Conservation (phyloP, 2,888 invertebrate species). For the Volucella zonaria region DNA sequence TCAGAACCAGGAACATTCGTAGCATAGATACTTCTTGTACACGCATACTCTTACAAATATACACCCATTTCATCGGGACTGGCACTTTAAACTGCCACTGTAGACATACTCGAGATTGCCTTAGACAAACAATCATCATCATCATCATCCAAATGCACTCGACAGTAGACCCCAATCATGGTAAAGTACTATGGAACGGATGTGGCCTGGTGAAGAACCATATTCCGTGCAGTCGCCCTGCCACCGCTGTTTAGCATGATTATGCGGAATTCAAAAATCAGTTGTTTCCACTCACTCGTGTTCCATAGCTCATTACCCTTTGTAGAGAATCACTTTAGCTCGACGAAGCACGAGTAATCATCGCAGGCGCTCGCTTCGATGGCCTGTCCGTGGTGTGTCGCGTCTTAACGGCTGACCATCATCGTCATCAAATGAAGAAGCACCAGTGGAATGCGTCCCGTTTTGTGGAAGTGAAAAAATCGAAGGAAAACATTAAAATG, state of each 20-base stretch:
- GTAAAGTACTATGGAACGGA: not conserved
- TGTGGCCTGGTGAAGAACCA: slow-evolving; percentile 35
- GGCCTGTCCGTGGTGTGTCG: not conserved
- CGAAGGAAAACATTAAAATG: not conserved
- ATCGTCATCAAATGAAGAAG: slow-evolving; percentile 20
- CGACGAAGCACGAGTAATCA: slow-evolving; percentile 31
- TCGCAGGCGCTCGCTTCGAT: no score
- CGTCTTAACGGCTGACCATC: slow-evolving; percentile 48
- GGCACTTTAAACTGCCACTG: slow-evolving; percentile 41
- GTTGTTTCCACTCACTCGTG: slow-evolving; percentile 38
- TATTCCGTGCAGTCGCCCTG: slow-evolving; percentile 30
- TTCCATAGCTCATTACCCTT: slow-evolving; percentile 71
- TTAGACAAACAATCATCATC: slow-evolving; percentile 32
- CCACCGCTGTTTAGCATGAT: slow-evolving; percentile 71
- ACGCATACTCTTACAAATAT: not conserved
- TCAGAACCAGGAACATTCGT: slow-evolving; percentile 38
- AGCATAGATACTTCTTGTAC: no score
- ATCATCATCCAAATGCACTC: slow-evolving; percentile 38
- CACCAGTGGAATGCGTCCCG: slow-evolving; percentile 59
- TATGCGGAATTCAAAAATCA: slow-evolving; percentile 71
- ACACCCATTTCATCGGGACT: slow-evolving; percentile 15
- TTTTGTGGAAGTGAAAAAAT: slow-evolving; percentile 47
- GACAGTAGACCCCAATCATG: slow-evolving; percentile 23
- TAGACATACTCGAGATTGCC: slow-evolving; percentile 26
- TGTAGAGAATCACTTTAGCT: slow-evolving; percentile 42